Evolutionary conservation across 30 jellyfish, hydroid and myxozoan species (phyloP), one percentile per base, ranked within the genome.

Genomic region (Cassiopea andromeda): DNA sequence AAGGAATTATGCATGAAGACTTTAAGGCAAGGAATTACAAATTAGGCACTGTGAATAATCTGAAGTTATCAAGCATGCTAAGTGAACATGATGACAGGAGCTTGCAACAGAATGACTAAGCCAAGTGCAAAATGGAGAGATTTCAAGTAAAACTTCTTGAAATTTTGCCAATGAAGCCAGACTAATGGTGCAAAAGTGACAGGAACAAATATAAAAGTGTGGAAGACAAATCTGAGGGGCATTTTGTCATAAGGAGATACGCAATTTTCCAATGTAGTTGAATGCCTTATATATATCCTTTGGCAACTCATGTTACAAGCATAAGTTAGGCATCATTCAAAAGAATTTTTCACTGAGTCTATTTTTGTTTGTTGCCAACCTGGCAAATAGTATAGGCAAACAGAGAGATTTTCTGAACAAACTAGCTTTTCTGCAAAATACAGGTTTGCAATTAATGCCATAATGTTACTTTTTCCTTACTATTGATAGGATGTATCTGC

Each of bases 351-450:
- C 61, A 75, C 64, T 75, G 67, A 75, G 1, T 75, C 13, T 18
- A 75, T 75, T 27, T 75, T 75, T 75, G 84, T 66, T 75, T 75
- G 84, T 75, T 75, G 84, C 84, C 84, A 75, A 75, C 84, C 60
- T 75, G 84, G 82, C 58, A 73, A 73, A 38, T n/a, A 17, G 54
- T 73, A 13, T 19, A 8, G 8, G 18, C 38, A 73, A 73, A 73
- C n/a, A 8, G 58, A 13, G 60, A 73, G 82, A 73, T 73, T 16
- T 38, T 73, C 58, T 73, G 59, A n/a, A 43, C n/a, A n/a, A 38
- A 73, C 9, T 14, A 46, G 38, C 60, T 73, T 73, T 73, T 73
- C 38, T 54, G 82, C 86, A 13, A 77, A 3, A 77, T 77, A n/a
- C 15, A 77, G 86, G 50, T 77, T 67, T 49, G 58, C 45, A 77